Conservation (phyloP, 2,797 vertebrate genomes). For the Benthosema pterotum region DNA sequence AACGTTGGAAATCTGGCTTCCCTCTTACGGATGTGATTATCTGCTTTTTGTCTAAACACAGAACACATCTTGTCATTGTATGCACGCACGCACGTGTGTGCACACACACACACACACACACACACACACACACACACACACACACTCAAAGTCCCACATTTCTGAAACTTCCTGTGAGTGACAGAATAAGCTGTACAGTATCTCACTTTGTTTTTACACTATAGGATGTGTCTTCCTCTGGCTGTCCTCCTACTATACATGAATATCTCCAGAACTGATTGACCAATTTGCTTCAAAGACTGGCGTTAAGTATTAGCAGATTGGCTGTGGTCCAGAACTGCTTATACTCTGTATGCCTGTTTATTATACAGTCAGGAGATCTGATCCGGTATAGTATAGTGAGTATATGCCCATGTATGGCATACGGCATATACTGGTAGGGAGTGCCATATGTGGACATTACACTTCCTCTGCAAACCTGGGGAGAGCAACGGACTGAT, state of each 20-base stretch:
- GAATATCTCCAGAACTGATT: no score
- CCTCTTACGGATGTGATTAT: conserved; percentile 31
- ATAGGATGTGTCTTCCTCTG: background rate
- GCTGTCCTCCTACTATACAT: background rate
- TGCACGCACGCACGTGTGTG: conserved; percentile 32
- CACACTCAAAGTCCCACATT: conserved; percentile 4
- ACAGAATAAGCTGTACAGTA: conserved; percentile 1
- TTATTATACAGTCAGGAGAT: no score
- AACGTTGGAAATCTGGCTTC: conserved; percentile 58
- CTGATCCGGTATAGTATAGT: no score
- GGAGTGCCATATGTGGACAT: no score
- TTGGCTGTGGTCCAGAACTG: no score
- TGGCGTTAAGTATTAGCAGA: no score
- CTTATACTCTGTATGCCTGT: no score
- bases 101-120: conserved; percentile 5
- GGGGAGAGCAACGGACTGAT: no score
- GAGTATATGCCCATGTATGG: no score
- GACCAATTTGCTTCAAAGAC: no score
- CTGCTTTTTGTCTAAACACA: conserved; percentile 63
- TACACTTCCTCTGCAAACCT: no score
- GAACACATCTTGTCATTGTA: conserved; percentile 40
- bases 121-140: conserved; percentile 12
- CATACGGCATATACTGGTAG: no score
- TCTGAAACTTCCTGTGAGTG: conserved; percentile 50
- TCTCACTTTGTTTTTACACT: background rate